A percentile compares a stretch with the other conserved stretches of the same genome.
Evolutionary conservation across 2,888 invertebrate genomes (phyloP).

Genomic region (Camponotus fellah): DNA sequence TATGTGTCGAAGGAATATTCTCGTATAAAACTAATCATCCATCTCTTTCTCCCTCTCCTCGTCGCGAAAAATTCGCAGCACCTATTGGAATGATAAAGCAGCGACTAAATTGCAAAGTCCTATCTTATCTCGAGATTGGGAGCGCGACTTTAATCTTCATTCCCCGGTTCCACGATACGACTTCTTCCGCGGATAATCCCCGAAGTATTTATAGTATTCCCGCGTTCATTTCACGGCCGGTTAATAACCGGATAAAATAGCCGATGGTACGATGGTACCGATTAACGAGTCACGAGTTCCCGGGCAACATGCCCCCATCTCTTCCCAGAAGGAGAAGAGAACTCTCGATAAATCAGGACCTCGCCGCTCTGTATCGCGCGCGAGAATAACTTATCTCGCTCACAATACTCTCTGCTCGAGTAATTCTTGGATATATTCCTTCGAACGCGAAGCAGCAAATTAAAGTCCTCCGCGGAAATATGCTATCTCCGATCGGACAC

Average conservation of each 20-base stretch:
- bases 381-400: slow-evolving; percentile 49
- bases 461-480: slow-evolving; percentile 20
- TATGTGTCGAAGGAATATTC: slow-evolving; percentile 2
- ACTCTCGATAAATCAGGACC: slow-evolving; percentile 63
- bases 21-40: slow-evolving; percentile 2
- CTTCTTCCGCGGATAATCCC: slow-evolving; percentile 28
- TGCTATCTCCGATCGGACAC: slow-evolving; percentile 2
- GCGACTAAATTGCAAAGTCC: slow-evolving; percentile 34
- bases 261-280: slow-evolving; percentile 60
- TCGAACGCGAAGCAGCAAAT: slow-evolving; percentile 12
- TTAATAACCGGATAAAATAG: slow-evolving; percentile 60
- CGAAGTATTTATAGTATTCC: slow-evolving; percentile 44
- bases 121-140: slow-evolving; percentile 43
- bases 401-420: slow-evolving; percentile 26
- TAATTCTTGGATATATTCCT: slow-evolving; percentile 44
- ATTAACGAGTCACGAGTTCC: slow-evolving; percentile 71
- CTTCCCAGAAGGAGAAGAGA: slow-evolving; percentile 21
- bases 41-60: neutral
- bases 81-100: slow-evolving; percentile 20
- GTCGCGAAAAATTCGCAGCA: slow-evolving; percentile 23
- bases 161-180: neutral
- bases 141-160: slow-evolving; percentile 38
- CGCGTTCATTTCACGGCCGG: slow-evolving; percentile 40
- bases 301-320: slow-evolving; percentile 59
- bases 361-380: slow-evolving; percentile 27